These are phyloP conservation scores for Choloepus didactylus DNA, from an alignment of 2,797 vertebrate species.

Conservation along the genomic window DNA sequence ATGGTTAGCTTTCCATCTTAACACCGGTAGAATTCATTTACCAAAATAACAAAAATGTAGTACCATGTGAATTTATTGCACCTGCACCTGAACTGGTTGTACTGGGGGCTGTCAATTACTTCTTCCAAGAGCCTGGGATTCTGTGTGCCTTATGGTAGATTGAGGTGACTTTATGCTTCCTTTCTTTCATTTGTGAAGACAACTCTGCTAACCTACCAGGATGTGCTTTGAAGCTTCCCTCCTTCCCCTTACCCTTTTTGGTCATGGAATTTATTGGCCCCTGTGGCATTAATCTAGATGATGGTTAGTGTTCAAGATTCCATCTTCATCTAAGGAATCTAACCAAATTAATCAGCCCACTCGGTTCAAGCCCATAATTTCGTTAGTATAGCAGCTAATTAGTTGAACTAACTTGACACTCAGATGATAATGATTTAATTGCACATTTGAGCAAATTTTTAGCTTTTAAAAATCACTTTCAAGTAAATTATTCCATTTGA, in stretches of 20 bases:
- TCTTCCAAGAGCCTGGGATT: background rate
- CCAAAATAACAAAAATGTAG: background rate
- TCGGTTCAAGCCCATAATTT: slow-evolving; percentile 5
- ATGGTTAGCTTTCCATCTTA: slow-evolving; percentile 19
- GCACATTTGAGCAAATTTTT: slow-evolving; percentile 50
- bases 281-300: background rate
- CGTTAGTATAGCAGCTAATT: background rate
- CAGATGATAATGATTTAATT: slow-evolving; percentile 31
- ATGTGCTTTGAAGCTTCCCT: background rate
- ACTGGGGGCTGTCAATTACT: background rate
- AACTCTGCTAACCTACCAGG: background rate
- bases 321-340: background rate
- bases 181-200: background rate
- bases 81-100: background rate
- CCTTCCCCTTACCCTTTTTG: background rate
- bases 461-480: slow-evolving; percentile 24
- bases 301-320: background rate
- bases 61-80: background rate
- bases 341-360: background rate
- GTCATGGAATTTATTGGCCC: slow-evolving; percentile 40
- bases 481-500: background rate
- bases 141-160: background rate
- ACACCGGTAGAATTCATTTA: slow-evolving; percentile 17
- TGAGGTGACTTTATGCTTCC: background rate
- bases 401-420: slow-evolving; percentile 25